Evolutionary conservation across 2,888 invertebrate genomes (phyloP).

Genomic region (Eupithecia tripunctaria): DNA sequence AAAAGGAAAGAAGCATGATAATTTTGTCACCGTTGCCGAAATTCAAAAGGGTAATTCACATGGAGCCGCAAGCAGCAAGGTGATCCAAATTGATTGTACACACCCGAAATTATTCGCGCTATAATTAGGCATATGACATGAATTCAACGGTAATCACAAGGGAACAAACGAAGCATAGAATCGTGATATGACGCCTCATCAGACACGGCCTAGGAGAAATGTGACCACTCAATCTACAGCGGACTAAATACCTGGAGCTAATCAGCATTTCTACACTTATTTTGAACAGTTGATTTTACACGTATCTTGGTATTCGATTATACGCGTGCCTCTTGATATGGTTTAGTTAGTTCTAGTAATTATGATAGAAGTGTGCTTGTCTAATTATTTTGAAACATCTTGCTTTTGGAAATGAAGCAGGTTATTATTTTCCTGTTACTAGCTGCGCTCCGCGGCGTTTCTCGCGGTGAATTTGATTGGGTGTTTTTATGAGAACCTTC

Average conservation of each 20-base stretch:
- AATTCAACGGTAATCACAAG: constrained; percentile 79
- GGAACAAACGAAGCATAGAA: constrained; percentile 80
- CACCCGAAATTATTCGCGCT: constrained; percentile 72
- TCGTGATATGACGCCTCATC: constrained; percentile 78
- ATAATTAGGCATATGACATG: constrained; percentile 83
- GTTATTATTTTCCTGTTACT: not conserved
- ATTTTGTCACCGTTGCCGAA: too few species aligned
- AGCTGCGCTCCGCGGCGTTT: not conserved
- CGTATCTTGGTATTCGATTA: constrained; percentile 80
- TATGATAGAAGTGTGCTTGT: not conserved
- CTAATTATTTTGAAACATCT: not conserved
- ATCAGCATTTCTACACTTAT: constrained; percentile 84
- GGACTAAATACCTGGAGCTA: constrained; percentile 82
- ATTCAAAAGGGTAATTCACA: not conserved
- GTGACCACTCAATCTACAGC: constrained; percentile 45
- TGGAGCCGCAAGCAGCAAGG: constrained; percentile 19
- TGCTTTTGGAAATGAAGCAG: not conserved
- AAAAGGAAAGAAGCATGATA: not conserved
- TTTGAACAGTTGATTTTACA: constrained; percentile 83
- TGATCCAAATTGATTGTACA: constrained; percentile 69
- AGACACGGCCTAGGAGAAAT: constrained; percentile 59
- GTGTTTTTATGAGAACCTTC: not conserved
- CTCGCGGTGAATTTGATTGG: too few species aligned
- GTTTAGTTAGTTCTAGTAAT: constrained; percentile 42
- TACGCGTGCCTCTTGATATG: constrained; percentile 62